phyloP scores from a whole-genome alignment of 2,797 vertebrate species.

The Oreonectes daqikongensis region DNA sequence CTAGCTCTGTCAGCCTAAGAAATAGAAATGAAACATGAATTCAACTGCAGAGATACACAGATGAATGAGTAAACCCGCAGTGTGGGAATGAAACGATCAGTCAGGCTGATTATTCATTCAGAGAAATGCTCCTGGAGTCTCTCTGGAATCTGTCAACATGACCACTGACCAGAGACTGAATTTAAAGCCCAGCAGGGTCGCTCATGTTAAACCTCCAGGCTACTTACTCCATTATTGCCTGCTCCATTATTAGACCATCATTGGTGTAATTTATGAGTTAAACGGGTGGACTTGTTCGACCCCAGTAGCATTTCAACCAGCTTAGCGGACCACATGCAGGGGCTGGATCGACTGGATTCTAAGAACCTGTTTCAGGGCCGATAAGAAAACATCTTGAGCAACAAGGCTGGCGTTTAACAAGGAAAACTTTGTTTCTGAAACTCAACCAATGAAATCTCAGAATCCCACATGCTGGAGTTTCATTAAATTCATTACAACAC shows the following conservation, averaged over 20 bases:
- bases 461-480: no score
- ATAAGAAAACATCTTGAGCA: not conserved
- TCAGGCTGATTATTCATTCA: slow-evolving; percentile 57
- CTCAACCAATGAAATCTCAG: no score
- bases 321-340: not conserved
- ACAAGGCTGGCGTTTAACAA: no score
- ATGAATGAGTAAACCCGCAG: slow-evolving; percentile 53
- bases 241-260: slow-evolving; percentile 34
- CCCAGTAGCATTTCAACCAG: not conserved
- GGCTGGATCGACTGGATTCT: not conserved
- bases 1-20: slow-evolving; percentile 22
- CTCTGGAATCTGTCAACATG: slow-evolving; percentile 29
- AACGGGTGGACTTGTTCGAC: slow-evolving; percentile 4
- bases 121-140: slow-evolving; percentile 22
- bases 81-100: slow-evolving; percentile 46
- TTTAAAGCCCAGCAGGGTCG: slow-evolving; percentile 33
- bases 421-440: no score
- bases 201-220: slow-evolving; percentile 33
- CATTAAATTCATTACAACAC: no score
- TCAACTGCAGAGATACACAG: slow-evolving; percentile 26
- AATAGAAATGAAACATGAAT: slow-evolving; percentile 42
- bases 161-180: slow-evolving; percentile 33
- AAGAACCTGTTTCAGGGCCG: not conserved
- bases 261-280: slow-evolving; percentile 42
- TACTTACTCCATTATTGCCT: slow-evolving; percentile 41